Base-by-base conservation (phyloP, 1,140 invertebrate species). In the Eriosoma lanigerum region DNA sequence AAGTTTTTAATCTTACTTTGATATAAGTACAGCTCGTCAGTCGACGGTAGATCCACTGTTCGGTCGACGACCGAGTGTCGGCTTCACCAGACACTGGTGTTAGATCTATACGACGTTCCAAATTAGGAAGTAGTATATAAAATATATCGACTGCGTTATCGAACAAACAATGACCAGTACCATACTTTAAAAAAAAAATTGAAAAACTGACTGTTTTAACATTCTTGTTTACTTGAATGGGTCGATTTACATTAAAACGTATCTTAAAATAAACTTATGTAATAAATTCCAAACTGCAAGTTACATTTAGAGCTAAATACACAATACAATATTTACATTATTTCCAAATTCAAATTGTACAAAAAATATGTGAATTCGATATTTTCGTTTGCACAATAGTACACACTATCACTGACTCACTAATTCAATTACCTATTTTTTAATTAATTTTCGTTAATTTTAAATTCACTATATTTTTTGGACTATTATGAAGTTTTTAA, bases 121-220 rank as follows among this genome's bases (percentile, higher is more conserved):
- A 70, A 50, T 70, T 70, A 50, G 66, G 66, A 70, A 70, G 21
- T 50, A 26, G 66, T 70, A 26, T 70, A 70, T 29, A 26, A 48
- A 70, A 50, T 21, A 48, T 68, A 68, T 68, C 21, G 15, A 38
- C 46, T 68, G 6, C 66, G 46, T 19, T 48, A 48, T 50, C 29
- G 66, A 1, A 50, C 66, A n/a, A 26, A 48, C 66, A 29, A 70
- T 29, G 46, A 70, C 44, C 15, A 50, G 44, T 68, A 24, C 32
- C 32, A 4, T 46, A 46, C 44, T 46, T 15, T 17, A 3, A 44
- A 66, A 38, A 3, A 44, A 66, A 2, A 17, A 54, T 54, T 38
- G 32, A 48, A 48, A 48, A 64, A 38, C 10, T 19, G 32, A 5
- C 9, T 19, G 19, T 64, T 19, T n/a, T 21, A 64, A 38, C 9